Conservation (phyloP, 1,140 invertebrate species). For the Mamestra configurata region DNA sequence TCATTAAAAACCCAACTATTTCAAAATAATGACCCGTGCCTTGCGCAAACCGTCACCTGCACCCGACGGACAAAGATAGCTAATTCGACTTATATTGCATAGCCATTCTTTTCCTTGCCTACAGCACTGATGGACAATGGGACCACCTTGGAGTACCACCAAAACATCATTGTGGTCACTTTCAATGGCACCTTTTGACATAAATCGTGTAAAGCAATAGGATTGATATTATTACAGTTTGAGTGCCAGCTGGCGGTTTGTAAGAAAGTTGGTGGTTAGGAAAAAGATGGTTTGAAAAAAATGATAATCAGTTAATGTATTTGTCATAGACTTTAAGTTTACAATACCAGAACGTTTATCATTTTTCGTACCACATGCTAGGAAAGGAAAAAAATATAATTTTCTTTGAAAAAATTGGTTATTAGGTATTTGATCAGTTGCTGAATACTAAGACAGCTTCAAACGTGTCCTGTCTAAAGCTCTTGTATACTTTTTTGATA, state of each 20-base stretch:
- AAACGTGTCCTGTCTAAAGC: too few relatives aligned
- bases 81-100: conserved; percentile 65
- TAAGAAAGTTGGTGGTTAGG: background rate
- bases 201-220: conserved; percentile 43
- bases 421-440: too few relatives aligned
- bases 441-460: too few relatives aligned
- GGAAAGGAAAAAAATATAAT: too few relatives aligned
- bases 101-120: conserved; percentile 36
- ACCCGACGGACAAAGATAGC: conserved; percentile 54
- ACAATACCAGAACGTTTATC: too few relatives aligned
- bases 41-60: conserved; percentile 54
- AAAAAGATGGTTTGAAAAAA: background rate
- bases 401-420: too few relatives aligned
- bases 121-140: conserved; percentile 55
- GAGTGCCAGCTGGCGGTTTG: conserved; percentile 35
- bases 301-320: too few relatives aligned
- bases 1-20: conserved; percentile 30
- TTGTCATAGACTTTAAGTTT: too few relatives aligned
- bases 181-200: conserved; percentile 49
- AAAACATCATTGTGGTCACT: conserved; percentile 59
- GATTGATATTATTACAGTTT: conserved; percentile 16
- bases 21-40: conserved; percentile 60
- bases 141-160: conserved; percentile 64
- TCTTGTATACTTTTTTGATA: too few relatives aligned
- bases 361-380: too few relatives aligned